These are phyloP conservation scores for Brachionus manjavacas DNA, from an alignment of 1,140 invertebrate species.

Conservation along the genomic window DNA sequence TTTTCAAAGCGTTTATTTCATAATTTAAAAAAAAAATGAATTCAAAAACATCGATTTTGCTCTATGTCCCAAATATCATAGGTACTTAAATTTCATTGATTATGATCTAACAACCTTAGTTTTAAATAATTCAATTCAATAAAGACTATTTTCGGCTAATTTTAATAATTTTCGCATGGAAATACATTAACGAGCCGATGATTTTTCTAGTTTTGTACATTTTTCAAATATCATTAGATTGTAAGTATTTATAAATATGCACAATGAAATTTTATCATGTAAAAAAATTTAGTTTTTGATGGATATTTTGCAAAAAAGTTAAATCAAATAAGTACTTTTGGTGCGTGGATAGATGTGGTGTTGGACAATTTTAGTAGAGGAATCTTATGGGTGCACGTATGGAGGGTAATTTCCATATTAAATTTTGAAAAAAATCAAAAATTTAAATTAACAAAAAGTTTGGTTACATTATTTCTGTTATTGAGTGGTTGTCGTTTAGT, in stretches of 20 bases:
- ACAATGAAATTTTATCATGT: too few relatives aligned
- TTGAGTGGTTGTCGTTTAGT: constrained; percentile 39
- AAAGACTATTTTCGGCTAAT: constrained; percentile 27
- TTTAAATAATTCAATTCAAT: neutral
- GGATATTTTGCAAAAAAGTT: constrained; percentile 28
- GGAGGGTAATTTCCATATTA: neutral
- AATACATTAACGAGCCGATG: neutral
- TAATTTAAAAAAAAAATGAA: neutral
- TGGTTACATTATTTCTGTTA: neutral
- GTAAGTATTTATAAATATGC: neutral
- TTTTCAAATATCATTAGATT: constrained; percentile 27
- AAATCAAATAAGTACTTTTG: constrained; percentile 33
- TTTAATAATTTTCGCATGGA: constrained; percentile 28
- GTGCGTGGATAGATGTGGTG: constrained; percentile 41
- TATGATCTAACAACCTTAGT: too few relatives aligned
- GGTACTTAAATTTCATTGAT: neutral
- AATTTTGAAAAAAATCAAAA: neutral
- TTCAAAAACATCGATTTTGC: neutral
- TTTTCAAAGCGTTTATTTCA: too few relatives aligned
- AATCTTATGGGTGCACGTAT: constrained; percentile 7
- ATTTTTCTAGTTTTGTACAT: constrained; percentile 28
- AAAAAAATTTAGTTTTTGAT: constrained; percentile 41
- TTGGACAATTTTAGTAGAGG: constrained; percentile 26
- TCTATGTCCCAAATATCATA: constrained; percentile 36
- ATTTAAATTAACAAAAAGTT: constrained; percentile 28